Evolutionary conservation across 2,888 invertebrate species (phyloP).

Genomic region (Noctua fimbriata): DNA sequence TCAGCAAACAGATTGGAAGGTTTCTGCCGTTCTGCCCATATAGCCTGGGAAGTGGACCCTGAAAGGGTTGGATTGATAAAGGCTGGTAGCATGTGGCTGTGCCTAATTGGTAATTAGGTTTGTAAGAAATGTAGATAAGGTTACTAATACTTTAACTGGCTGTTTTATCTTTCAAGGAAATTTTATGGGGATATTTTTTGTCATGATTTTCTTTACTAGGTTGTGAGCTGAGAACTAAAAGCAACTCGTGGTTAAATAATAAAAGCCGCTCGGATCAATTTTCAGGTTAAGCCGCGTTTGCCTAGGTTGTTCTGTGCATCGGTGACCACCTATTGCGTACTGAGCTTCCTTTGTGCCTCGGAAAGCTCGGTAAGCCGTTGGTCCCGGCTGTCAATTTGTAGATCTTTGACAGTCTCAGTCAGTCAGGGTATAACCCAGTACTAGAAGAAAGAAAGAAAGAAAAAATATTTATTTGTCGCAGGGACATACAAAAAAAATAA

Average conservation of each 20-base stretch:
- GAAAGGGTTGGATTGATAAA: conserved; percentile 52
- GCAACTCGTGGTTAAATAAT: neutral
- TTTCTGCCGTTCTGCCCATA: conserved; percentile 25
- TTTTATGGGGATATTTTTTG: neutral
- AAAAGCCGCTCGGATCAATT: no score
- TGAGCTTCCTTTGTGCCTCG: no score
- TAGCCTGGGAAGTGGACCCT: conserved; percentile 26
- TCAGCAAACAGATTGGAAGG: conserved; percentile 37
- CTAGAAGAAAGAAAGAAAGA: no score
- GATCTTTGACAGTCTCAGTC: no score
- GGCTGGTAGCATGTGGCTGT: conserved; percentile 11
- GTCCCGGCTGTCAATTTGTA: no score
- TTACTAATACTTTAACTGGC: neutral
- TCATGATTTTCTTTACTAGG: neutral
- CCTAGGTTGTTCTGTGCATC: no score
- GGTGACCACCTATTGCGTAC: no score
- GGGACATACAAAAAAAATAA: no score
- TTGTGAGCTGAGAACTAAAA: neutral
- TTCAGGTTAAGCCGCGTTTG: no score
- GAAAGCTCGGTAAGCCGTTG: no score
- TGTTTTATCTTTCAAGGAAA: neutral
- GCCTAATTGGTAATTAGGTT: conserved; percentile 33
- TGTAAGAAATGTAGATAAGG: neutral
- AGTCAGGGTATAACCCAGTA: no score
- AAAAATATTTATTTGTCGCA: no score